A percentile compares a stretch with the other conserved stretches of the same genome.
Conservation (phyloP, 2,797 vertebrate species). For the Paedocypris micromegethes region DNA sequence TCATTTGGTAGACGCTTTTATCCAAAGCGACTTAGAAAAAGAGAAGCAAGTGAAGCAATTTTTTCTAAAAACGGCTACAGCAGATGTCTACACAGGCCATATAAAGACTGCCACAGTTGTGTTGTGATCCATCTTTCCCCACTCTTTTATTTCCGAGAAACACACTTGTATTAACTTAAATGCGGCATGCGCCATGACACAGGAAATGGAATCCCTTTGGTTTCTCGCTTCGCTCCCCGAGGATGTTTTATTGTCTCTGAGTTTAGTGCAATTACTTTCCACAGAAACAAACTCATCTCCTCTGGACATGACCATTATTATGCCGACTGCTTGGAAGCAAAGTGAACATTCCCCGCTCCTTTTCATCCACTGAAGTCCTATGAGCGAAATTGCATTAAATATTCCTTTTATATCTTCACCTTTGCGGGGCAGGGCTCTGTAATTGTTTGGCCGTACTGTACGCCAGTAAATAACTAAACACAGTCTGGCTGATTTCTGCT, state of each 20-base stretch:
- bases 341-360: slow-evolving; percentile 31
- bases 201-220: slow-evolving; percentile 4
- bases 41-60: too few species aligned
- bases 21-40: too few species aligned
- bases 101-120: too few species aligned
- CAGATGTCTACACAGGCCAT: too few species aligned
- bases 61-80: too few species aligned
- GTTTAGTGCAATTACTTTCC: slow-evolving; percentile 28
- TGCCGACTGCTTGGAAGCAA: slow-evolving; percentile 20
- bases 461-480: slow-evolving; percentile 31
- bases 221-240: background rate
- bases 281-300: slow-evolving; percentile 31
- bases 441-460: slow-evolving; percentile 38
- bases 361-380: slow-evolving; percentile 33
- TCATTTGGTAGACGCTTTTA: too few species aligned
- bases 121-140: too few species aligned
- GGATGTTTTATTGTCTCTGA: slow-evolving; percentile 3
- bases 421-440: slow-evolving; percentile 24
- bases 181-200: too few species aligned
- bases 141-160: too few species aligned
- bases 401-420: slow-evolving; percentile 42
- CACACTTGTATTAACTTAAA: too few species aligned
- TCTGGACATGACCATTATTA: slow-evolving; percentile 40
- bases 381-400: slow-evolving; percentile 37
- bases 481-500: slow-evolving; percentile 12